Conservation (phyloP, 2,113 vertebrate genomes). For the Poeciliopsis prolifica region DNA sequence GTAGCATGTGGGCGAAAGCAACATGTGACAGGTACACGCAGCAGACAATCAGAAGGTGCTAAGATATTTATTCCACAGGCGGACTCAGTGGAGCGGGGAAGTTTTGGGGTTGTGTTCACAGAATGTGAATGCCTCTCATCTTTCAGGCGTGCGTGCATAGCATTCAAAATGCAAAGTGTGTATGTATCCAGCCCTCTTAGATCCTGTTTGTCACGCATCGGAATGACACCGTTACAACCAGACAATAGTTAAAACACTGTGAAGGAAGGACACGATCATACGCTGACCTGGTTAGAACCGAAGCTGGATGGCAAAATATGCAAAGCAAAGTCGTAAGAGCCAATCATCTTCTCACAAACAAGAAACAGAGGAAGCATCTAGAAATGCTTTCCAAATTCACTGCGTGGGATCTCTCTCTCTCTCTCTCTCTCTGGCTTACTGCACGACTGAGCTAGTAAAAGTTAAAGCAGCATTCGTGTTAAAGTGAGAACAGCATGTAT, state of each 20-base stretch:
- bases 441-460: constrained; percentile 41
- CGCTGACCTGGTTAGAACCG: constrained; percentile 15
- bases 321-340: background rate
- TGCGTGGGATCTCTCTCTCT: constrained; percentile 19
- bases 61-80: constrained; percentile 25
- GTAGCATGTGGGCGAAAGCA: constrained; percentile 31
- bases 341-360: background rate
- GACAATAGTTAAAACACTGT: constrained; percentile 15
- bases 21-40: constrained; percentile 38
- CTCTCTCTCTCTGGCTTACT: constrained; percentile 27
- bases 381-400: constrained; percentile 15
- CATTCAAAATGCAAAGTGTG: constrained; percentile 27
- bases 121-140: constrained; percentile 44
- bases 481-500: constrained; percentile 32
- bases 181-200: constrained; percentile 4
- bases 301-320: constrained; percentile 5
- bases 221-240: constrained; percentile 10
- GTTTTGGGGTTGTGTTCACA: constrained; percentile 32
- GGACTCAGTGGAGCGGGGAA: constrained; percentile 21
- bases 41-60: constrained; percentile 29
- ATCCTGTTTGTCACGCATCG: constrained; percentile 3
- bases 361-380: constrained; percentile 30
- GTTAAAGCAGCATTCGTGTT: constrained; percentile 69
- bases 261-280: constrained; percentile 10
- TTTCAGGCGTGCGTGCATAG: constrained; percentile 28